Conservation (phyloP, 2,113 vertebrate genomes). For the Regulus satrapa region DNA sequence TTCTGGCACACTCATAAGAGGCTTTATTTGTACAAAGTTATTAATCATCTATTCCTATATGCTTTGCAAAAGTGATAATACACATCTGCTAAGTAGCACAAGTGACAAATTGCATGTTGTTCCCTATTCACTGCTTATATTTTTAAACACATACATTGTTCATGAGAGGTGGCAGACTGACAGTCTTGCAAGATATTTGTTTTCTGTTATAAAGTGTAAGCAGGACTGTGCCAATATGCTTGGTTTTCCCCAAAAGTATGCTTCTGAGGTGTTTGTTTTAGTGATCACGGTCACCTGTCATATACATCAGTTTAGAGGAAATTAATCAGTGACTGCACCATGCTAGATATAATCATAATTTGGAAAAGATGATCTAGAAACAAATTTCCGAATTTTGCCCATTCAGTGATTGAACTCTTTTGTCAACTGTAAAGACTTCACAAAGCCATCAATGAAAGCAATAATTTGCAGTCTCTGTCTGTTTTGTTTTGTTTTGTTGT, state of each 20-base stretch:
- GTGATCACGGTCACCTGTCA: too few relatives aligned
- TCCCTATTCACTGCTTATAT: neutral
- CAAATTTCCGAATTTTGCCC: neutral
- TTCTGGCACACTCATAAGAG: neutral
- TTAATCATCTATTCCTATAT: neutral
- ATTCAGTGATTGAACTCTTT: neutral
- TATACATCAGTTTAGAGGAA: neutral
- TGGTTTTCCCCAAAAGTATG: rapidly evolving
- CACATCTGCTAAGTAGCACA: neutral
- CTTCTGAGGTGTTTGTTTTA: neutral
- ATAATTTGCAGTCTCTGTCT: neutral
- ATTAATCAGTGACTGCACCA: neutral
- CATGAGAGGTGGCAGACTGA: neutral
- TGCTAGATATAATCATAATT: neutral
- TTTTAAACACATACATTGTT: neutral
- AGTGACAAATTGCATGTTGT: neutral
- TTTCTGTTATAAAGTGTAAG: neutral
- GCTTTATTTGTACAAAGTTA: neutral
- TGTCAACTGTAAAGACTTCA: neutral
- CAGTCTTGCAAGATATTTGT: neutral
- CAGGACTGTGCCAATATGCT: neutral
- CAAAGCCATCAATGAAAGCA: neutral
- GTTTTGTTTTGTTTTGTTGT: too few relatives aligned
- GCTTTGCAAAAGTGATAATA: neutral
- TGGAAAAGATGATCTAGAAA: neutral